Evolutionary conservation across 2,797 vertebrate genomes (phyloP), one percentile per base, ranked within the genome.

Genomic region (Percopsis omiscomaycus): DNA sequence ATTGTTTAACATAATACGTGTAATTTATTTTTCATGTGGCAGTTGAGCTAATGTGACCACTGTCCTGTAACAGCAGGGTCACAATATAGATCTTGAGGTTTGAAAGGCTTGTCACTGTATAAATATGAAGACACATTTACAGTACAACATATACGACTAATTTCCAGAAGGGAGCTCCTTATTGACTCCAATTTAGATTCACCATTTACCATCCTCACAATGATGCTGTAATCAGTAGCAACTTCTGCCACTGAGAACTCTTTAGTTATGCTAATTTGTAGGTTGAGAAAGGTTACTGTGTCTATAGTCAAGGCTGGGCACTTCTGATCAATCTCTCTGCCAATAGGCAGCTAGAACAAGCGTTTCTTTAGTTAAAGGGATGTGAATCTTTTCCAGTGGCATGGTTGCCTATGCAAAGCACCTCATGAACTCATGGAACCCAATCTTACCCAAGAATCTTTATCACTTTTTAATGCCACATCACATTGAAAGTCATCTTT

Each of bases 401-500:
- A 37, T 37, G 37, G 6, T 37, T 37, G 37, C 32, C 32, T 8
- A 37, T 37, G 32, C 37, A 5, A 37, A 9, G 37, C 37, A 37
- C 37, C 9, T 37, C 37, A 37, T 37, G 37, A 37, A 37, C 37
- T 37, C 37, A 37, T 9, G 9, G 37, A 37, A 37, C 37, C 37
- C 5, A 37, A 37, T 37, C 37, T 37, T 37, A 37, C 37, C 37
- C 42, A 22, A 45, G 13, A 54, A 28, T 32, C 53, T 65, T 50
- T 55, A 11, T 5, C 59, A 11, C 54, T 11, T 45, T 22, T 51
- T 4, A 32, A 10, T 42, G 14, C 37, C 53, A 59, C n/a, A 29
- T 66, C 46, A 68, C 55, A 55, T 66, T 49, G 32, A 16, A 71
- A 73, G 56, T 66, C 51, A 61, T 71, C 53, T 64, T 66, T 58